Percentiles rank a stretch among this genome's conserved stretches.
Conservation (phyloP, 2,888 invertebrate genomes). For the Pemphredon lugubris region DNA sequence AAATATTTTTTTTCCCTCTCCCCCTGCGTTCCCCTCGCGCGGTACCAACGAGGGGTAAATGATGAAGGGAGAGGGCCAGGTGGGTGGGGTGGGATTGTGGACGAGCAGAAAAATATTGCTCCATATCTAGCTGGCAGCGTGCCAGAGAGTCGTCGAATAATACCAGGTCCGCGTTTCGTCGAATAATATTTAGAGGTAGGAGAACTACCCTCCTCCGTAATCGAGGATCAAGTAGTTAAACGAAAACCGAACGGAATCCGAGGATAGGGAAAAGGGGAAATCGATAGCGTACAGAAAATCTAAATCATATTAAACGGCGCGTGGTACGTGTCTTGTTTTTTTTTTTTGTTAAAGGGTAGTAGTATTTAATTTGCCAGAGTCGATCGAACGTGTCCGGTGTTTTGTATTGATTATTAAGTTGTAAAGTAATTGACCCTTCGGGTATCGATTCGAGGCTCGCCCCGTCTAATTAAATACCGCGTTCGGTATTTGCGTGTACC, state of each 20-base stretch:
- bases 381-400: no score
- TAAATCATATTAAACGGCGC: no score
- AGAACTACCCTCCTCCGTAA: not conserved
- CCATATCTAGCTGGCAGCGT: constrained; percentile 42
- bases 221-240: constrained; percentile 2
- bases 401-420: no score
- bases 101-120: constrained; percentile 32
- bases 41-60: not conserved
- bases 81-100: constrained; percentile 18
- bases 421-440: no score
- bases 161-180: not conserved
- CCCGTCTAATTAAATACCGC: no score
- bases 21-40: not conserved
- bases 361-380: no score
- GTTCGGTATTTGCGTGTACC: no score
- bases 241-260: not conserved
- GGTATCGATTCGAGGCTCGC: no score
- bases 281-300: constrained; percentile 18
- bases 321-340: not conserved
- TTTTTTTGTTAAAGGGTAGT: not conserved
- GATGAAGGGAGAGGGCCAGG: no score
- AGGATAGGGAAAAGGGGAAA: not conserved
- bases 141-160: constrained; percentile 41
- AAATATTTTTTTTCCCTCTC: not conserved
- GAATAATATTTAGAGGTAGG: constrained; percentile 30